Evolutionary conservation across 2,113 vertebrate genomes (phyloP), one percentile per base, ranked within the genome.

Genomic region (Heterotilapia buettikoferi): DNA sequence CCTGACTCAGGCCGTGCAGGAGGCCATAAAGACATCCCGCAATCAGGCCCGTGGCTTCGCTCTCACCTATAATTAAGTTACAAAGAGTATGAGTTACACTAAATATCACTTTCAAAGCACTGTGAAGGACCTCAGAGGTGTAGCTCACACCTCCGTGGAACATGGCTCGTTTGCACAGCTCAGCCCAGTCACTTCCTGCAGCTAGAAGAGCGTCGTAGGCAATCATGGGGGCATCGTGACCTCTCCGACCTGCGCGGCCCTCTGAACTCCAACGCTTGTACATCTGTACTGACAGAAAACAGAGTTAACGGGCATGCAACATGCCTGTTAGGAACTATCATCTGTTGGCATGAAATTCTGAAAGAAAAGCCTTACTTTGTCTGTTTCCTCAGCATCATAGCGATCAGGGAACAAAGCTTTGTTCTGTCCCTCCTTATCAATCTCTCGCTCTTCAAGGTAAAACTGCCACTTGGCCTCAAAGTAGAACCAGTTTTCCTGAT

Each of bases 391-490:
- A 1, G 97, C 96, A 0, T 98, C 97, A 2, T 98, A 99, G 83
- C 86, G 93, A 79, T 97, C 96, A 0, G 98, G 97, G 82, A 99
- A 98, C 24, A 59, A 40, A 11, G 98, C 97, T 89, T 97, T 96
- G 61, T 96, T 97, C 68, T 97, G 96, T 5, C 96, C 94, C 8
- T 98, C 98, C 24, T 97, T 96, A 3, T 96, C 96, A 50, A 99
- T 97, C 90, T 96, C 97, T 95, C 98, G 96, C 84, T 99, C 98
- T 80, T 99, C 98, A 94, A 99, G 92, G 94, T 99, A 99, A 94
- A 98, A 98, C 91, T 99, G 98, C 99, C 98, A 99, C 88, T 99
- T 99, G 10, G 98, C 98, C 93, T 99, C 98, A 36, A 99, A 99
- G 95, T 99, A 99, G 95, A 99, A 99, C 98, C 99, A 99, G 73